Percentiles rank a stretch among this genome's conserved stretches.
phyloP scores from a whole-genome alignment of 2,888 invertebrate species.

The Agrilus mali region DNA sequence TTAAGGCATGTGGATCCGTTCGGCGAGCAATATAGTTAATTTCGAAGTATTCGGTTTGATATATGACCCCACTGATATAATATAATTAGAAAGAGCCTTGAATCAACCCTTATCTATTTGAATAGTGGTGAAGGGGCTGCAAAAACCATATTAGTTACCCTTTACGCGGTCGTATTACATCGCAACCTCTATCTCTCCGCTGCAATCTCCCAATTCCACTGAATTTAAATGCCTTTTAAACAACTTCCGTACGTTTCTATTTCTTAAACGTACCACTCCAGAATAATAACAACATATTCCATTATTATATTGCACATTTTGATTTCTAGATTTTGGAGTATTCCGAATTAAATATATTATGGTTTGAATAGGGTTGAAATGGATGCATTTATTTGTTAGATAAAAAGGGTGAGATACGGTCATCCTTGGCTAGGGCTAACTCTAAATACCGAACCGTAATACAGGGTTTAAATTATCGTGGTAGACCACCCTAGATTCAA shows the following conservation, averaged over 20 bases:
- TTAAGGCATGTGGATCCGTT: slow-evolving; percentile 1
- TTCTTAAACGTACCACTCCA: too few relatives aligned
- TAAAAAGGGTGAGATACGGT: too few relatives aligned
- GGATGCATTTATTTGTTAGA: too few relatives aligned
- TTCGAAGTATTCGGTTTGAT: slow-evolving; percentile 27
- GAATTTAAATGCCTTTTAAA: too few relatives aligned
- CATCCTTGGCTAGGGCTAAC: too few relatives aligned
- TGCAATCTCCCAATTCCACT: slow-evolving; percentile 5
- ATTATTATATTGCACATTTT: too few relatives aligned
- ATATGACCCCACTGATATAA: slow-evolving; percentile 35
- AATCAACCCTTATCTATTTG: slow-evolving; percentile 35
- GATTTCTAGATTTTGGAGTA: too few relatives aligned
- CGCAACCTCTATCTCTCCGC: slow-evolving; percentile 13
- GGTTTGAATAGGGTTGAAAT: too few relatives aligned
- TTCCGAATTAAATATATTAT: too few relatives aligned
- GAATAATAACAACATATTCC: too few relatives aligned
- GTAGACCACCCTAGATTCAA: slow-evolving; percentile 34
- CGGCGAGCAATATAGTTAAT: slow-evolving; percentile 13
- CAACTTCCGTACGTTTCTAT: too few relatives aligned
- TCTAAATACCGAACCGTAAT: slow-evolving; percentile 24
- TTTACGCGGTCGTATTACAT: slow-evolving; percentile 29
- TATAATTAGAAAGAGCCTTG: slow-evolving; percentile 35
- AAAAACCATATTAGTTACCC: slow-evolving; percentile 35
- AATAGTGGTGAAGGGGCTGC: slow-evolving; percentile 33
- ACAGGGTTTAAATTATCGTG: slow-evolving; percentile 32